Conservation (phyloP, 2,113 vertebrate genomes). For the Sylvietta virens region DNA sequence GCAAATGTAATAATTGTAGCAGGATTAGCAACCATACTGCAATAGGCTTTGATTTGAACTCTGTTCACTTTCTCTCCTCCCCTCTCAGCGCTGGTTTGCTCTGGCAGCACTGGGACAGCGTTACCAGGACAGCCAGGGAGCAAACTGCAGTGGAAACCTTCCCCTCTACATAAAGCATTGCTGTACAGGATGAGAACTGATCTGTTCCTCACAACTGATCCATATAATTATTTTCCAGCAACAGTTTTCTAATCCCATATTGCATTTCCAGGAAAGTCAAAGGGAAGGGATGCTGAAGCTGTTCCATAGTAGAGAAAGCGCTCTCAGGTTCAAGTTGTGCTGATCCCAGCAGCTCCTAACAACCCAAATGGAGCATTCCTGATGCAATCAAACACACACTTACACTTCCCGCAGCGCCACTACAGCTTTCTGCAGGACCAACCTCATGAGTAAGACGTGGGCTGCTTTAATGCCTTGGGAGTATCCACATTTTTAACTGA, state of each 20-base stretch:
- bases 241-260: neutral
- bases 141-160: neutral
- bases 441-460: neutral
- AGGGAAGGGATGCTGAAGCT: neutral
- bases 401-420: neutral
- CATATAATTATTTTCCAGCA: neutral
- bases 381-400: neutral
- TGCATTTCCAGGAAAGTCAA: neutral
- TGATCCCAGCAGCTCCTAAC: neutral
- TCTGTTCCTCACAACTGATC: neutral
- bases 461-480: neutral
- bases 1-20: neutral
- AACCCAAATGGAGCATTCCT: neutral
- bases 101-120: neutral
- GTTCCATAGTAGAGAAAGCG: accelerated
- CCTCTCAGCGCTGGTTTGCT: neutral
- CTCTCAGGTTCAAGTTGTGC: neutral
- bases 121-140: neutral
- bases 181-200: neutral
- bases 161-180: neutral
- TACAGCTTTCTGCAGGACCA: neutral
- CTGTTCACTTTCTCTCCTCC: neutral
- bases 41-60: neutral
- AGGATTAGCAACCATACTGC: neutral
- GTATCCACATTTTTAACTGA: neutral